Evolutionary conservation across 2,888 invertebrate species (phyloP).

Genomic region (Gonocerus acuteangulatus): DNA sequence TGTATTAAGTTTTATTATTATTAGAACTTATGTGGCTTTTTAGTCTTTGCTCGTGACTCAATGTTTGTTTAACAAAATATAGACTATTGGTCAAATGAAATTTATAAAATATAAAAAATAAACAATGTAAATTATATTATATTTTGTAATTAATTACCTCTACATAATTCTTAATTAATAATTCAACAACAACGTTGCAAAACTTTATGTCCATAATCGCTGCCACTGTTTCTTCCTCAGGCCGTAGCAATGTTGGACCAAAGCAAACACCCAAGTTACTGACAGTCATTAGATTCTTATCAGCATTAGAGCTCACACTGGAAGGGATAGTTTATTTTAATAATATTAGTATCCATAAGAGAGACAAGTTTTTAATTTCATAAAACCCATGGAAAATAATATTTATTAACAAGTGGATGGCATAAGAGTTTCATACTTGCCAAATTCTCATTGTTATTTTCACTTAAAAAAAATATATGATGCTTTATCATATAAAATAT

Average conservation of each 20-base stretch:
- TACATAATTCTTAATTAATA: constrained; percentile 82
- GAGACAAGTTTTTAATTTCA: background rate
- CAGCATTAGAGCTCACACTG: constrained; percentile 74
- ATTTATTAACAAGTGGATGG: background rate
- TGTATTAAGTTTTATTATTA: too few species aligned
- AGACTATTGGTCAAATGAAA: too few species aligned
- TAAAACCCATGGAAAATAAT: background rate
- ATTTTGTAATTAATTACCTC: constrained; percentile 46
- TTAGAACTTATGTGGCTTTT: too few species aligned
- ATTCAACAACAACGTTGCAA: constrained; percentile 96
- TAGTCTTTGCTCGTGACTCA: too few species aligned
- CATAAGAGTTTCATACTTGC: background rate
- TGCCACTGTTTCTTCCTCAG: constrained; percentile 93
- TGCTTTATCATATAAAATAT: too few species aligned
- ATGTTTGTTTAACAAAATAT: too few species aligned
- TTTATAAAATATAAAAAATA: too few species aligned
- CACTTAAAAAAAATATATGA: too few species aligned
- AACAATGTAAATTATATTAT: too few species aligned
- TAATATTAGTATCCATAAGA: background rate
- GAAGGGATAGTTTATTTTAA: constrained; percentile 38
- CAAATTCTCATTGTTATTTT: background rate
- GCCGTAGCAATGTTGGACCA: constrained; percentile 89
- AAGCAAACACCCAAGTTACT: constrained; percentile 97
- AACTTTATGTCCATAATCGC: constrained; percentile 99
- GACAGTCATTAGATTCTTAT: constrained; percentile 92